Base-by-base conservation (phyloP, 1,140 invertebrate species). In the Heterodera carotae region DNA sequence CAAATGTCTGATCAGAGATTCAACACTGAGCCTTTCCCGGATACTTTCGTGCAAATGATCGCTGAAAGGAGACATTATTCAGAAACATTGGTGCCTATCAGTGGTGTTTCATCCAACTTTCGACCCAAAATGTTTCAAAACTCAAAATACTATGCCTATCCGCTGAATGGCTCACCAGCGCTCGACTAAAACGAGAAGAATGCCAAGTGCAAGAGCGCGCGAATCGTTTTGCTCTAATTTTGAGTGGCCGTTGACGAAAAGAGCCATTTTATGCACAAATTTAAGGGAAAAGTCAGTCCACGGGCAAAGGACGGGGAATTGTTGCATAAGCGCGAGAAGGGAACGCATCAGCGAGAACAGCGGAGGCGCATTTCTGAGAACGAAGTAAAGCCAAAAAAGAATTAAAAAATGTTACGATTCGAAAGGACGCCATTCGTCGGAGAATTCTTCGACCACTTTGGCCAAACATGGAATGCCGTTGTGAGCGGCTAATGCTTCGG, bases 201-300 rank as follows among this genome's bases (percentile, higher is more conserved):
- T 84, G 27, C 69, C 68, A 27, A 84, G 76, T 25, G 83, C 70
- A 22, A 80, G 67, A 34, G 73, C 74, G 22, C 84, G 53, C 22
- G 81, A 80, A 25, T 75, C 82, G 48, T 81, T 78, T 64, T 84
- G 74, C 75, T 84, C 83, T 18, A 83, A 34, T 76, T 84, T 84
- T 4, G 83, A 84, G 56, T 79, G 72, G 25, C 83, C 83, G 29
- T 75, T 83, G 25, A 82, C 69, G 60, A 67, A 80, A 34, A 71
- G 39, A 3, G 75, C 29, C 48, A 84, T 82, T 69, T 77, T 74
- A 27, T 75, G 39, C 18, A 83, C 81, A 59, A 82, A 83, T 31
- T 81, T 31, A 5, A 43, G 27, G 27, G 82, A 75, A 25, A 82
- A 39, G 7, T 83, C 69, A 27, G 66, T 15, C 81, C 81, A 82